A percentile compares a stretch with the other conserved stretches of the same genome.
Conservation (phyloP, 2,113 vertebrate species). For the Callocephalon fimbriatum region DNA sequence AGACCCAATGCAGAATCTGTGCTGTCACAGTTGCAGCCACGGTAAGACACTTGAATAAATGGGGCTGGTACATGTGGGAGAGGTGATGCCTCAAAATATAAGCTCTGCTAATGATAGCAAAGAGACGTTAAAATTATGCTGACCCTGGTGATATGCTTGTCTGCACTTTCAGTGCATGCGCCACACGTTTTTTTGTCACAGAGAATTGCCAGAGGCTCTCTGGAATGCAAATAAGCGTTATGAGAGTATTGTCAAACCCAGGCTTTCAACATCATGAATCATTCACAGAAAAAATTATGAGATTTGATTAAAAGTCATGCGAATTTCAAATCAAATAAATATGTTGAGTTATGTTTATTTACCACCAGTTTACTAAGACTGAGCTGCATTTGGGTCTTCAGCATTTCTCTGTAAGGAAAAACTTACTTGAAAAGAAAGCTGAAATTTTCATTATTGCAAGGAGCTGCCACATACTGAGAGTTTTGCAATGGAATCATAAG, state of each 20-base stretch:
- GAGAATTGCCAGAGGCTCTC: neutral
- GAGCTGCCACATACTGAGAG: neutral
- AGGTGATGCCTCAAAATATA: neutral
- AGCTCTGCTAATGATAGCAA: neutral
- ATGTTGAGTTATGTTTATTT: conserved; percentile 24
- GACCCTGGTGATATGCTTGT: neutral
- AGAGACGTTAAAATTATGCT: neutral
- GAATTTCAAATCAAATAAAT: neutral
- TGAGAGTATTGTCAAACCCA: neutral
- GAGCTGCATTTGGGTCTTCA: neutral
- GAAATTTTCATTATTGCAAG: neutral
- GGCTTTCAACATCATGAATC: neutral
- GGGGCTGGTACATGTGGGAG: neutral
- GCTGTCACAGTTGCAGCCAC: accelerated
- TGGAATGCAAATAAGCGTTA: neutral
- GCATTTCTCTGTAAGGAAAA: neutral
- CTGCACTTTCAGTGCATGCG: neutral
- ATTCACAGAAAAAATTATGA: neutral
- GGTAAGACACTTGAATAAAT: neutral
- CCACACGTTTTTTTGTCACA: neutral
- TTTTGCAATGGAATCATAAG: neutral
- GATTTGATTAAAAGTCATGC: neutral
- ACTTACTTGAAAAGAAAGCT: neutral
- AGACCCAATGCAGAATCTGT: neutral
- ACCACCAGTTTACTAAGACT: neutral